These are phyloP conservation scores for Crossaster papposus DNA, from an alignment of 53 echinoderm and acorn worm species.

Conservation along the genomic window DNA sequence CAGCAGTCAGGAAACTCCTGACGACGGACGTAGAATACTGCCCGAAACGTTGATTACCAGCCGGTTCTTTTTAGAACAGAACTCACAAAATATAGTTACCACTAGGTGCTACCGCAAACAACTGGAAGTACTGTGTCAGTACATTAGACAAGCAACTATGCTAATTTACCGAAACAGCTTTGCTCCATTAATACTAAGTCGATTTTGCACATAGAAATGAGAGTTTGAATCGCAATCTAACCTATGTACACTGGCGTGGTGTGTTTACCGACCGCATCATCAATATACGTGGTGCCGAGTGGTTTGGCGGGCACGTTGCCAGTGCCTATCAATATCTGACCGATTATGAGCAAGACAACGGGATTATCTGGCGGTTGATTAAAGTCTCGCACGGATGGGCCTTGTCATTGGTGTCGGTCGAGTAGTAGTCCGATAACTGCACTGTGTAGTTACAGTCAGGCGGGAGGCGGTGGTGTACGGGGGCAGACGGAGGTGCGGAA, in stretches of 20 bases:
- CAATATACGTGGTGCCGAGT: constrained; percentile 70
- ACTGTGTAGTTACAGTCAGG: constrained; percentile 16
- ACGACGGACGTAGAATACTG: too few species aligned
- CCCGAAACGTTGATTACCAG: too few species aligned
- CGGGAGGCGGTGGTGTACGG: constrained; percentile 20
- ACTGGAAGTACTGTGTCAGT: too few species aligned
- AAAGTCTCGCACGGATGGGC: not conserved
- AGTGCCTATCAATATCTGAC: constrained; percentile 69
- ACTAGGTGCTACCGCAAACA: too few species aligned
- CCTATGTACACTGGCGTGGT: constrained; percentile 69
- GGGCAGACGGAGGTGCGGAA: constrained; percentile 64
- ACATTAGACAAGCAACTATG: too few species aligned
- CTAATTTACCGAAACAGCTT: too few species aligned
- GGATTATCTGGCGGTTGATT: not conserved
- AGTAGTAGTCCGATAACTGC: not conserved
- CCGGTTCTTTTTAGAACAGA: too few species aligned
- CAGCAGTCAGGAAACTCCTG: too few species aligned
- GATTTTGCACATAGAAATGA: too few species aligned
- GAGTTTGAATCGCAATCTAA: constrained; percentile 19
- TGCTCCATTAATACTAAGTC: too few species aligned
- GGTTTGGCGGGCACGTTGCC: constrained; percentile 66
- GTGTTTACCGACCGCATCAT: constrained; percentile 73
- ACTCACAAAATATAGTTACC: too few species aligned
- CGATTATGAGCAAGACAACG: constrained; percentile 66
- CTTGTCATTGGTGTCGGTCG: not conserved